Percentiles rank a stretch among this genome's conserved stretches.
These are phyloP conservation scores for Aricia agestis DNA, from an alignment of 1,140 invertebrate species.

Conservation along the genomic window DNA sequence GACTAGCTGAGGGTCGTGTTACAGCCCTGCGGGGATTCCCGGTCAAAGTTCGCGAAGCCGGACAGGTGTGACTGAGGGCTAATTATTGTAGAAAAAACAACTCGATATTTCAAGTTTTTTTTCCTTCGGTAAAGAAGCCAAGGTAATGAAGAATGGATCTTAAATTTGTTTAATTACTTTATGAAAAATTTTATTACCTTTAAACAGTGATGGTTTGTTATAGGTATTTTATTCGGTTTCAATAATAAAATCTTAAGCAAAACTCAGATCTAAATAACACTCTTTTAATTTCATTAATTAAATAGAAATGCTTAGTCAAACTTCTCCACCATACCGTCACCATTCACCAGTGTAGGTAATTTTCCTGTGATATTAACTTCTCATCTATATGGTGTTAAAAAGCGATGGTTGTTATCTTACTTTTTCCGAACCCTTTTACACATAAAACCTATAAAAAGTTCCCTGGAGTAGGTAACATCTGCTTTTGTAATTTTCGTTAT, in stretches of 20 bases:
- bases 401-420: background rate
- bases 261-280: no score
- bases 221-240: background rate
- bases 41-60: conserved; percentile 70
- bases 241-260: no score
- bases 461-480: conserved; percentile 14
- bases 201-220: background rate
- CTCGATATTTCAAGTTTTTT: conserved; percentile 34
- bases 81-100: conserved; percentile 57
- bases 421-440: conserved; percentile 14
- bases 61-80: conserved; percentile 49
- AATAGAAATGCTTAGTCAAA: no score
- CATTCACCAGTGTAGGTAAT: no score
- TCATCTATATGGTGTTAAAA: background rate
- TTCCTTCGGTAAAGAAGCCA: conserved; percentile 17
- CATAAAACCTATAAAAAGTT: conserved; percentile 15
- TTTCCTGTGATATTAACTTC: no score
- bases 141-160: background rate
- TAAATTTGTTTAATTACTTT: background rate
- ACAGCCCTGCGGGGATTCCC: conserved; percentile 56
- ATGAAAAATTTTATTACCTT: background rate
- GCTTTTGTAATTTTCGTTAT: conserved; percentile 2
- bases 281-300: no score
- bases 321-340: no score
- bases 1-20: conserved; percentile 46